These are phyloP conservation scores for Aspiorhynchus laticeps DNA, from an alignment of 2,113 vertebrate genomes.

Conservation along the genomic window DNA sequence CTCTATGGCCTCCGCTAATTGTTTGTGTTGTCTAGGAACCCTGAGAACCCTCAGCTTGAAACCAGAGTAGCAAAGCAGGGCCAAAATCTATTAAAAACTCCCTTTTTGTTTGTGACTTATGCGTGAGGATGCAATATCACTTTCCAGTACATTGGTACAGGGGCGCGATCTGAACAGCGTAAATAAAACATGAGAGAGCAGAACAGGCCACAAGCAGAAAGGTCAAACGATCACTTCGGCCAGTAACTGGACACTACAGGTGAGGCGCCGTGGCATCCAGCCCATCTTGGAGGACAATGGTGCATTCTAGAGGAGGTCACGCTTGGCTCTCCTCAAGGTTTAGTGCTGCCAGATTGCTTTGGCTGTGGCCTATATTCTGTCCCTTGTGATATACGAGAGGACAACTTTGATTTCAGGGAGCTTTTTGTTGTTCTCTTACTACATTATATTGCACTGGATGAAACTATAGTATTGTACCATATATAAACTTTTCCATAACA, in stretches of 20 bases:
- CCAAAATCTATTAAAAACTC: constrained; percentile 62
- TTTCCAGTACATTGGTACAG: constrained; percentile 21
- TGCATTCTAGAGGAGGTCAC: constrained; percentile 34
- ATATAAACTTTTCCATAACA: background rate
- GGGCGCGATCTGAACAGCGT: constrained; percentile 47
- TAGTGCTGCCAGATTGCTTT: constrained; percentile 52
- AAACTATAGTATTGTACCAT: background rate
- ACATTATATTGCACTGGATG: background rate
- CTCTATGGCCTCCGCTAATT: constrained; percentile 56
- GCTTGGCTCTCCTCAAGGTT: constrained; percentile 21
- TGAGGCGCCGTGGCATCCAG: constrained; percentile 31
- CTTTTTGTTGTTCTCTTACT: background rate
- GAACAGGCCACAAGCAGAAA: constrained; percentile 43
- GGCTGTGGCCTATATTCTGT: constrained; percentile 33
- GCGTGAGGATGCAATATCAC: constrained; percentile 55
- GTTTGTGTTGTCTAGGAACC: constrained; percentile 60
- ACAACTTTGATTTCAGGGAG: constrained; percentile 41
- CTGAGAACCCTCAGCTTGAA: constrained; percentile 51
- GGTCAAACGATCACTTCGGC: constrained; percentile 55
- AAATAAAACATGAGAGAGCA: constrained; percentile 66
- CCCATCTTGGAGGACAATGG: constrained; percentile 56
- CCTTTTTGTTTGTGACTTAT: constrained; percentile 60
- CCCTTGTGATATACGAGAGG: constrained; percentile 34
- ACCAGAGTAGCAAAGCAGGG: constrained; percentile 51
- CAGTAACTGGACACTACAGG: constrained; percentile 54